phyloP scores from a whole-genome alignment of 2,797 vertebrate genomes.

The Pteronotus mesoamericanus region DNA sequence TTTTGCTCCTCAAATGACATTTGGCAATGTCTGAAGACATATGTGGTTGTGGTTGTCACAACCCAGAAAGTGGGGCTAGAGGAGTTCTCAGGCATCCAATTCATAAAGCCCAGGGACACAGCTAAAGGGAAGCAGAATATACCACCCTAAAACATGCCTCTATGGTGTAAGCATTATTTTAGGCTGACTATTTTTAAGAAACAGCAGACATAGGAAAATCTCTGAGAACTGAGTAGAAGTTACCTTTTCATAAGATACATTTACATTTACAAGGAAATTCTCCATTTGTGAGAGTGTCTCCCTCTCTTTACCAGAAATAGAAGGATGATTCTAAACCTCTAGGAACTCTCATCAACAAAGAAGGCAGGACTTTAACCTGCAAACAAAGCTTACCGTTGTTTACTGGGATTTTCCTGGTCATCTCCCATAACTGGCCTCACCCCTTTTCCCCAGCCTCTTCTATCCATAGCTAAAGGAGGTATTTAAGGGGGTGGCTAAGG shows the following conservation, averaged over 20 bases:
- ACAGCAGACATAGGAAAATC: not conserved
- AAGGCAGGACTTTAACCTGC: not conserved
- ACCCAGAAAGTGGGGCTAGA: too few species aligned
- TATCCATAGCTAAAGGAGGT: not conserved
- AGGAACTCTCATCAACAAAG: not conserved
- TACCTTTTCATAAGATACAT: not conserved
- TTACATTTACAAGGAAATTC: not conserved
- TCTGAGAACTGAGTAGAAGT: not conserved
- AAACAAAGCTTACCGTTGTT: not conserved
- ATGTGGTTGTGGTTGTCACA: not conserved
- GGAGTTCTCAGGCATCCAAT: not conserved
- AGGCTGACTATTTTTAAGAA: not conserved
- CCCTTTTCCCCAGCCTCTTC: not conserved
- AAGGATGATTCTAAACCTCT: not conserved
- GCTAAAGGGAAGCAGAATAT: not conserved
- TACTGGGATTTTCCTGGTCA: not conserved
- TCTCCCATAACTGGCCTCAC: not conserved
- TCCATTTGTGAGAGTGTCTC: not conserved
- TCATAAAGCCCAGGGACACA: not conserved
- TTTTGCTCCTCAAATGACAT: not conserved
- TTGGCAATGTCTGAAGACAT: not conserved
- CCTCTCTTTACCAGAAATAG: not conserved
- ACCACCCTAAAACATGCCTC: not conserved
- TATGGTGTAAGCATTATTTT: not conserved
- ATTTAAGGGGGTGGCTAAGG: not conserved